Evolutionary conservation across 2,888 invertebrate genomes (phyloP).

Genomic region (Epinotia brunnichana): DNA sequence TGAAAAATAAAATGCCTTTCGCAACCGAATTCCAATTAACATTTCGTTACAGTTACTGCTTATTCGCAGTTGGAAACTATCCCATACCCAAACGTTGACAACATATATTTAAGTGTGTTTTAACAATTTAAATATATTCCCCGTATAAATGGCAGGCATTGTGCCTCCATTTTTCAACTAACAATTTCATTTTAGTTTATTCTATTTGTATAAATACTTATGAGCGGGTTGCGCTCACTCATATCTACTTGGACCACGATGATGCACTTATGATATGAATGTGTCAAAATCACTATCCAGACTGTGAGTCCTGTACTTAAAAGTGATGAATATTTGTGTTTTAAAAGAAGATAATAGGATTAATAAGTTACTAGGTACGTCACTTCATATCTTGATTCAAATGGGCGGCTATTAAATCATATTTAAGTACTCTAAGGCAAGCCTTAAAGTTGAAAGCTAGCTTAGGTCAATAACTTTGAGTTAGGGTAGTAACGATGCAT

Average conservation of each 20-base stretch:
- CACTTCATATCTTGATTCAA: neutral
- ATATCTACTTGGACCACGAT: too few species aligned
- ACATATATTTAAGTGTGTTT: slow-evolving; percentile 3
- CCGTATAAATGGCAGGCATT: neutral
- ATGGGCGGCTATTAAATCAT: slow-evolving; percentile 8
- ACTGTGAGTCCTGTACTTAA: too few species aligned
- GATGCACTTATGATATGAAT: too few species aligned
- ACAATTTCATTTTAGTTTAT: neutral
- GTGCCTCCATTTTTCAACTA: neutral
- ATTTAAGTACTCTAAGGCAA: neutral
- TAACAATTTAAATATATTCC: neutral
- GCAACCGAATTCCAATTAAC: slow-evolving; percentile 21
- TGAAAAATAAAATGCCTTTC: slow-evolving; percentile 12
- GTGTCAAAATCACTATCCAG: too few species aligned
- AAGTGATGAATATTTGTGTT: too few species aligned
- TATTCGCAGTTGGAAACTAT: neutral
- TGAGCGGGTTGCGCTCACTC: neutral
- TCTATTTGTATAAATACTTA: neutral
- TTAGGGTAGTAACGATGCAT: neutral
- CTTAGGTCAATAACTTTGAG: neutral
- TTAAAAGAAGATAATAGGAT: too few species aligned
- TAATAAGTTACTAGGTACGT: neutral
- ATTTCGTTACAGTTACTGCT: slow-evolving; percentile 22
- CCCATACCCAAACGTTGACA: neutral
- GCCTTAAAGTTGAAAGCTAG: neutral